Base-by-base conservation (phyloP, 2,888 invertebrate genomes). In the Synergus umbraculus region DNA sequence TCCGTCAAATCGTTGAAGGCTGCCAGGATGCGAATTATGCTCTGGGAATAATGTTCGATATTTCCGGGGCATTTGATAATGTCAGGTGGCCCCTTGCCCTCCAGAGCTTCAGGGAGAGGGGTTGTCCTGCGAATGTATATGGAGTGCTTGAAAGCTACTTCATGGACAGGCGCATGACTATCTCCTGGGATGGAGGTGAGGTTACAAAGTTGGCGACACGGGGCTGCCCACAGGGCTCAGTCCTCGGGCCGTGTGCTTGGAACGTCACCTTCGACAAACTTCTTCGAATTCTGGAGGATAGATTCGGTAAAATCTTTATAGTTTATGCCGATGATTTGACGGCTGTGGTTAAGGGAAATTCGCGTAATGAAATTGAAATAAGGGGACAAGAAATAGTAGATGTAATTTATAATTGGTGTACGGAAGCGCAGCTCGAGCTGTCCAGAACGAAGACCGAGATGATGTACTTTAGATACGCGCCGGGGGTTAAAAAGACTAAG, bases 81-180 rank as follows among this genome's bases (percentile, higher is more conserved):
- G 82, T 84, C 9, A 85, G 85, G 83, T 86, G 86, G 85, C 86
- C 85, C 1, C 46, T 81, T 0, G 81, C 85, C 2, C 37, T 86
- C 2, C 13, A 77, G 10, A 49, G 76, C 1, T 69, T 86, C 0
- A 78, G 77, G 18, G 22, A 66, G 0, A 44, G 83, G 8, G 79
- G 78, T 1, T 86, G 83, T 29, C 83, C 84, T 0, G n/a, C 0
- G 15, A 83, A 85, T 54, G 18, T 83, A 0, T 83, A 64, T 43
- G 46, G 37, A 1, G n/a, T 84, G 0, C 58, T 83, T 10, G 1
- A 9, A 0, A 78, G 65, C 63, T 83, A 82, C 41, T 69, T 84
- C 9, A 9, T 12, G 0, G 49, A 78, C 29, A 22, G 81, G 2
- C 41, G 44, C 10, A 81, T 79, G 8, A n/a, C 4, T 10, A 46